Base-by-base conservation (phyloP, 2,888 invertebrate species). In the Seira musarum region DNA sequence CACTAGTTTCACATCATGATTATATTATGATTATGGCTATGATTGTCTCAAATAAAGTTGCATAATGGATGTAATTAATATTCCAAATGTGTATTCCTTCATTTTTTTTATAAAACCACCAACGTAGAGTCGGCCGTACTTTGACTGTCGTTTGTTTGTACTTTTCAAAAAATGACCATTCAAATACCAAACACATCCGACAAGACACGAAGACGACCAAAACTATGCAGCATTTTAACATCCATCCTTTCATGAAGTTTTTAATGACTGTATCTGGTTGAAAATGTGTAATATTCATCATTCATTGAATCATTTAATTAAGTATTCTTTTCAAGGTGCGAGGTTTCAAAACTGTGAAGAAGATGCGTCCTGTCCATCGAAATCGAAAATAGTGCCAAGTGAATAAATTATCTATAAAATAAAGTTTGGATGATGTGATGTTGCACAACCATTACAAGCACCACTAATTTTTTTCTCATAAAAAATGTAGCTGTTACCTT, bases 31-130 rank as follows among this genome's bases (percentile, higher is more conserved):
- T 8, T 57, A 49, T 53, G 15, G 40, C 40, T 69, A 69, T 76
- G 63, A 63, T 64, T 64, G 53, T 69, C 66, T 21, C 24, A 13
- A 63, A 15, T n/a, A n/a, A 74, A 64, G 15, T 76, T 76, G 60
- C 76, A 49, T 67, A 66, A 75, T 67, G 67, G 30, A 17, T 75
- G 57, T 53, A 64, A 76, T 76, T 76, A 64, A 63, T 76, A 76
- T 76, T 76, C 76, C 30, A 30, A 64, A 68, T 64, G 68, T 25
- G 76, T 76, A 8, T 30, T 3, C 75, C 30, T 53, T 65, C n/a
- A 46, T 8, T 24, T 15, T 30, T n/a, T 35, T 35, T 65, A 35
- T 2, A n/a, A 35, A 10, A 53, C 24, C 15, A 35, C 49, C 49
- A n/a, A 49, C 49, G 49, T 8, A 8, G 49, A 3, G 15, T n/a